Evolutionary conservation across 2,797 vertebrate genomes (phyloP).

Genomic region (Neosilurus mollespiculum): DNA sequence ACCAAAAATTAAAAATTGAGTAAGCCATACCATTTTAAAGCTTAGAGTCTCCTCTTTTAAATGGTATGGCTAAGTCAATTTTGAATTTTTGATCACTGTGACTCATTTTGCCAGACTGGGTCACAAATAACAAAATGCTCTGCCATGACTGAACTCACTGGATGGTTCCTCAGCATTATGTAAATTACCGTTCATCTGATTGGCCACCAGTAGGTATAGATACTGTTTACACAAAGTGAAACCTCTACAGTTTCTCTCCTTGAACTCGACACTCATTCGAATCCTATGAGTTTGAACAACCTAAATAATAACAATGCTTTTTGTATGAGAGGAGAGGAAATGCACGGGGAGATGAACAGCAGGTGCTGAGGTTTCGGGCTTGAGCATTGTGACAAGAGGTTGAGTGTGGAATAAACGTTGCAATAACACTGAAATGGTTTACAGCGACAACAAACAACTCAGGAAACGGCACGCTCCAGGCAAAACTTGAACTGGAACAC

Average conservation of each 20-base stretch:
- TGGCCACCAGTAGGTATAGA: not conserved
- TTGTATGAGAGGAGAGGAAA: constrained; percentile 22
- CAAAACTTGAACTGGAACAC: constrained; percentile 27
- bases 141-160: not conserved
- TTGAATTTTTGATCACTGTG: too few relatives aligned
- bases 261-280: not conserved
- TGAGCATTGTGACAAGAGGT: constrained; percentile 29
- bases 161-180: not conserved
- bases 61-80: too few relatives aligned
- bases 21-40: too few relatives aligned
- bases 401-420: constrained; percentile 29
- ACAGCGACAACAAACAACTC: constrained; percentile 25
- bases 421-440: constrained; percentile 16
- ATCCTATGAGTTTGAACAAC: constrained; percentile 12
- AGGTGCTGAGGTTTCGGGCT: constrained; percentile 20
- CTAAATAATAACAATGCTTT: constrained; percentile 8
- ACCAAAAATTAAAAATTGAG: too few relatives aligned
- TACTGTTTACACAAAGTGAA: not conserved
- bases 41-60: too few relatives aligned
- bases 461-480: constrained; percentile 23
- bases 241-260: not conserved
- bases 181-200: not conserved
- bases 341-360: constrained; percentile 18
- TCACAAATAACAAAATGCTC: not conserved
- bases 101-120: too few relatives aligned